Conservation (phyloP, 2,888 invertebrate species). For the Anarsia innoxiella region DNA sequence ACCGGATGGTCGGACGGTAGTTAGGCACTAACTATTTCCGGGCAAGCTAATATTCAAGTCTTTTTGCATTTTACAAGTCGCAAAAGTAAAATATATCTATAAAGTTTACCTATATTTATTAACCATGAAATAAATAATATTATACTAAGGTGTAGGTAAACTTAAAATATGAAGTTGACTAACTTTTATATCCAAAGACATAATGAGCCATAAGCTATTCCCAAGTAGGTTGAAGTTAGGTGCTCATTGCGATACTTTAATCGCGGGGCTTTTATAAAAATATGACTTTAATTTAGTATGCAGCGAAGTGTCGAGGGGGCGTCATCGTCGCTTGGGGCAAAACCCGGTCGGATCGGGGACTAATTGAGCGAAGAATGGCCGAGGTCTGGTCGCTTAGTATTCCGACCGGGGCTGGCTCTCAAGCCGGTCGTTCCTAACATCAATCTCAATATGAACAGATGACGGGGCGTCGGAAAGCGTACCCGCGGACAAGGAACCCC, state of each 20-base stretch:
- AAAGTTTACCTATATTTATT: too few species aligned
- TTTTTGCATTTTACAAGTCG: too few species aligned
- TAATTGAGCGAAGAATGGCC: conserved; percentile 69
- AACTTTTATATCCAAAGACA: too few species aligned
- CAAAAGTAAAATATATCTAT: too few species aligned
- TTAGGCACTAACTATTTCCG: too few species aligned
- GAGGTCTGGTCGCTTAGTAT: conserved; percentile 58
- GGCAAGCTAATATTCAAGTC: too few species aligned
- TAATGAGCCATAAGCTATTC: conserved; percentile 2
- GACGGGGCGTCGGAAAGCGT: conserved; percentile 62
- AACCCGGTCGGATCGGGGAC: conserved; percentile 49
- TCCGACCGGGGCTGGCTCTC: conserved; percentile 46
- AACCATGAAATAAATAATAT: too few species aligned
- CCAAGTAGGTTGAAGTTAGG: conserved; percentile 19
- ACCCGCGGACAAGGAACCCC: conserved; percentile 61
- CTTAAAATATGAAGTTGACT: too few species aligned
- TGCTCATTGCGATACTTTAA: conserved; percentile 43
- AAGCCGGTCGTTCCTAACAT: conserved; percentile 53
- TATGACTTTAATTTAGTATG: conserved; percentile 65
- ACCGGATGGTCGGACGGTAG: too few species aligned
- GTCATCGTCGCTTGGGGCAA: conserved; percentile 43
- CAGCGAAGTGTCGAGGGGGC: conserved; percentile 45
- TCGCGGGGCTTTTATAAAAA: conserved; percentile 59
- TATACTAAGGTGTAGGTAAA: too few species aligned
- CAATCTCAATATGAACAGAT: conserved; percentile 70